These are phyloP conservation scores for Cantharis nigra DNA, from an alignment of 2,888 invertebrate species.

Conservation along the genomic window DNA sequence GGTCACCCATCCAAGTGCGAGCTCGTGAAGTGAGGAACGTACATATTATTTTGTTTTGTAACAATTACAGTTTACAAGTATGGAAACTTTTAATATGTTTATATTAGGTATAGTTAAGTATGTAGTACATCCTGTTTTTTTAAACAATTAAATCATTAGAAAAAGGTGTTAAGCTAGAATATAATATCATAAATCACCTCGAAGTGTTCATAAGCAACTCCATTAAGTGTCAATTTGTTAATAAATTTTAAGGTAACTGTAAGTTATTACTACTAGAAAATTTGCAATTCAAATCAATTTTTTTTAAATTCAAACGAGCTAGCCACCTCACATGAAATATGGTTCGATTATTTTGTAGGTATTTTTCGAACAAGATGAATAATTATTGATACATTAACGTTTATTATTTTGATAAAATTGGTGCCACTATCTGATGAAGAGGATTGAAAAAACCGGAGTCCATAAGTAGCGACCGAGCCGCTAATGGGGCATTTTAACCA, in stretches of 20 bases:
- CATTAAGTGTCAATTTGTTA: not conserved
- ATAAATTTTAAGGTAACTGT: not conserved
- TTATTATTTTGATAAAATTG: conserved; percentile 17
- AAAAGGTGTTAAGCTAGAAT: not conserved
- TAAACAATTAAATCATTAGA: not conserved
- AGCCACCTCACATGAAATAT: not conserved
- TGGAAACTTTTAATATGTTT: not conserved
- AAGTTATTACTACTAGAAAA: not conserved
- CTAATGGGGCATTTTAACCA: conserved; percentile 42
- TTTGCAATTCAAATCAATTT: not conserved
- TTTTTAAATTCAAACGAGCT: not conserved
- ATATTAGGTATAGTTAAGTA: not conserved
- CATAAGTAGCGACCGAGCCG: conserved; percentile 37
- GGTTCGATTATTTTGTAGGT: not conserved
- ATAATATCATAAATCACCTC: not conserved
- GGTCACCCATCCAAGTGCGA: no score
- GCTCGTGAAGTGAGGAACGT: no score
- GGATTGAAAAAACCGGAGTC: conserved; percentile 26
- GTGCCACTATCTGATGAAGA: conserved; percentile 21
- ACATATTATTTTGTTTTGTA: no score
- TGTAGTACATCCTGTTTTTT: not conserved
- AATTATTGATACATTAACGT: not conserved
- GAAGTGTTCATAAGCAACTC: not conserved
- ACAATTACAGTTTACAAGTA: not conserved
- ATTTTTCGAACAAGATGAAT: not conserved